Evolutionary conservation across 2,797 vertebrate genomes (phyloP).

Genomic region (Tadarida brasiliensis): DNA sequence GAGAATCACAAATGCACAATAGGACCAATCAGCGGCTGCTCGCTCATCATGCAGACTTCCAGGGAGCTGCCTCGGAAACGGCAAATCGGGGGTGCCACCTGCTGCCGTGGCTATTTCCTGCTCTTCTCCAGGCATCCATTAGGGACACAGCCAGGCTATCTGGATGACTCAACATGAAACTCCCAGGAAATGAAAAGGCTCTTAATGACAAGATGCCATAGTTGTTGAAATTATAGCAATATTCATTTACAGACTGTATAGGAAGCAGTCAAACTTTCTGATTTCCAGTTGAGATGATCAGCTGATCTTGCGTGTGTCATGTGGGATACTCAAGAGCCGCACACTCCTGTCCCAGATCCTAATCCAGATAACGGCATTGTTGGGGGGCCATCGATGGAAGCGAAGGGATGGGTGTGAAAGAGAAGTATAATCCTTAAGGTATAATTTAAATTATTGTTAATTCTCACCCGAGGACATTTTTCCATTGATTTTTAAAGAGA

Average conservation of each 20-base stretch:
- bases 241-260: conserved; percentile 73
- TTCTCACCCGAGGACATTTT: too few relatives aligned
- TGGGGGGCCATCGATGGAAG: background rate
- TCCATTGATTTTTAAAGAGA: too few relatives aligned
- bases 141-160: conserved; percentile 78
- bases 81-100: conserved; percentile 78
- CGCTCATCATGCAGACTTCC: conserved; percentile 82
- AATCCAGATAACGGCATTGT: background rate
- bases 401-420: background rate
- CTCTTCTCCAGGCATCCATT: conserved; percentile 72
- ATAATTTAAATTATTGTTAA: background rate
- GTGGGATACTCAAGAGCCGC: background rate
- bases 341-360: background rate
- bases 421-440: background rate
- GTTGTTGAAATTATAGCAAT: conserved; percentile 76
- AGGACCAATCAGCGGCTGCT: conserved; percentile 78
- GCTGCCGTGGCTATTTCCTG: conserved; percentile 79
- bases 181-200: conserved; percentile 80
- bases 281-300: conserved; percentile 66
- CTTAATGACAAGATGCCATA: conserved; percentile 77
- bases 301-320: conserved; percentile 70
- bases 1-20: conserved; percentile 73
- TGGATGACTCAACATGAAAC: conserved; percentile 78
- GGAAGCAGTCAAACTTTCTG: conserved; percentile 56
- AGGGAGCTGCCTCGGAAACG: conserved; percentile 72